Evolutionary conservation across 2,113 vertebrate species (phyloP), one percentile per base, ranked within the genome.

Genomic region (Lepisosteus oculatus): DNA sequence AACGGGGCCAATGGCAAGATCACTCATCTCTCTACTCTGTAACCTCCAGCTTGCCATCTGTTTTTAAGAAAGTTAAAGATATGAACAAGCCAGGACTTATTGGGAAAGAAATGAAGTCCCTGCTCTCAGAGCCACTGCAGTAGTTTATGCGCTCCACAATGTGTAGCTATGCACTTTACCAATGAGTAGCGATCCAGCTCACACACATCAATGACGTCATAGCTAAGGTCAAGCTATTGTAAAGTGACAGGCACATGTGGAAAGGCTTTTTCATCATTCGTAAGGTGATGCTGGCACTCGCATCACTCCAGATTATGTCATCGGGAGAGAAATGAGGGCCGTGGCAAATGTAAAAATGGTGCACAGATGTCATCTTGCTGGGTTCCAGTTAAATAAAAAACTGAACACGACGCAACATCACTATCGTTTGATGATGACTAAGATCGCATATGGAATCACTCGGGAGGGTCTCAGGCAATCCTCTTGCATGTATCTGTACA

Each of bases 401-500:
- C 72, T 43, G 69, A 72, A 62, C 29, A 29, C 15, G 63, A 14
- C 42, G 14, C 54, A 70, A 61, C 1, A 8, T 64, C 61, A 68
- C 55, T 76, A 66, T 69, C 42, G 73, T 54, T 61, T 44, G 63
- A 71, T 43, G 45, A 17, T 65, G 63, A 74, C 57, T 70, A 64
- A 12, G 17, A 70, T 65, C 43, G 43, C 79, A 77, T 81, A 73
- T 81, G 77, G 72, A 78, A 75, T 57, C 67, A 70, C 74, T 81
- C 74, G 54, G 8, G 6, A 56, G 15, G 17, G 69, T 71, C 59
- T 55, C 54, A 68, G 55, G 56, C 55, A 15, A 70, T 65, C 66
- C 57, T 56, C 63, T 68, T 56, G 73, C 69, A 17, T 74, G 72
- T 68, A 43, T 77, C 68, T 65, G 51, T 57, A 51, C 29, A 51